phyloP scores from a whole-genome alignment of 2,113 vertebrate species.

The Ochotona curzoniae region DNA sequence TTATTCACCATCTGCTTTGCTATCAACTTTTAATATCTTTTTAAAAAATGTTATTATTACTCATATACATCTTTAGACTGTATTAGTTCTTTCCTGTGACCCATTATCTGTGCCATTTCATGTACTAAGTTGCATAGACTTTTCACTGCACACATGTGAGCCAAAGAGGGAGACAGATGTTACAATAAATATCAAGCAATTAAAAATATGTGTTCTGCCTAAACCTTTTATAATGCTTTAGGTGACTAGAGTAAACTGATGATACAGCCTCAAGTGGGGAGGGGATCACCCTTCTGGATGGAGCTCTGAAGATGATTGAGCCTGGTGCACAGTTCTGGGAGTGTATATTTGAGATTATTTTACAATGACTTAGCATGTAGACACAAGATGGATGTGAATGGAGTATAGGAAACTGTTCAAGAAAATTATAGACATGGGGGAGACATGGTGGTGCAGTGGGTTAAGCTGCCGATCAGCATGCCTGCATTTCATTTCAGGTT shows the following conservation, averaged over 20 bases:
- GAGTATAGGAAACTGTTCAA: slow-evolving; percentile 2
- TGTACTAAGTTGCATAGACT: not conserved
- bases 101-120: slow-evolving; percentile 22
- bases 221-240: slow-evolving; percentile 13
- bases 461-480: too few relatives aligned
- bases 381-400: not conserved
- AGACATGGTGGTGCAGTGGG: too few relatives aligned
- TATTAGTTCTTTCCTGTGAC: not conserved
- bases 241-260: slow-evolving; percentile 24
- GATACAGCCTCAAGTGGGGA: not conserved
- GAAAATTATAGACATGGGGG: slow-evolving; percentile 30
- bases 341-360: slow-evolving; percentile 44
- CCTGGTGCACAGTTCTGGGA: not conserved
- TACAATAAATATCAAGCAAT: not conserved
- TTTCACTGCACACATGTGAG: not conserved
- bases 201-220: not conserved
- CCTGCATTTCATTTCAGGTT: too few relatives aligned
- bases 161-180: not conserved
- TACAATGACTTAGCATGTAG: slow-evolving; percentile 2
- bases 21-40: slow-evolving; percentile 37
- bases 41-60: not conserved
- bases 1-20: not conserved
- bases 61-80: not conserved
- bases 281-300: not conserved
- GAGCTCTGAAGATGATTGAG: not conserved